Conservation (phyloP, 2,797 vertebrate species). For the Eurystomus glaucurus region DNA sequence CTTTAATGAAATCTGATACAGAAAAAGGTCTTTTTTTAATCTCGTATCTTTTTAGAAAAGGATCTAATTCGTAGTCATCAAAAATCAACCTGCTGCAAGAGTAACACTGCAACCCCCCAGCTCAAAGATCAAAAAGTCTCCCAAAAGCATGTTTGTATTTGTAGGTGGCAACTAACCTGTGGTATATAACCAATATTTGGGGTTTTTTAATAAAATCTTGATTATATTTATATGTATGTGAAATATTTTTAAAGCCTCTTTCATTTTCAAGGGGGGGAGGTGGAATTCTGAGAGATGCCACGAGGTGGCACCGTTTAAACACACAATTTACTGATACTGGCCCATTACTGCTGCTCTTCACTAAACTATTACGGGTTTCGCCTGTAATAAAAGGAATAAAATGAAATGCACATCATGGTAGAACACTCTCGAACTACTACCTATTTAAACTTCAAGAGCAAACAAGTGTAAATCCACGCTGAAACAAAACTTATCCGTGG, state of each 20-base stretch:
- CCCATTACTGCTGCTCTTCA: accelerated
- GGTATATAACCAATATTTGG: not conserved
- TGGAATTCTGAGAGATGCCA: not conserved
- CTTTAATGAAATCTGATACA: not conserved
- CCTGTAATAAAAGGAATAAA: not conserved
- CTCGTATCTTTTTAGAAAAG: not conserved
- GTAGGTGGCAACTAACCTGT: not conserved
- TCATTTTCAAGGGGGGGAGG: not conserved
- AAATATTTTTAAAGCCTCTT: not conserved
- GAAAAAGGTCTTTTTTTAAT: not conserved
- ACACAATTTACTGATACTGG: not conserved
- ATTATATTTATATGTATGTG: not conserved
- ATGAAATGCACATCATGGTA: not conserved
- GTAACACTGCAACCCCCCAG: not conserved
- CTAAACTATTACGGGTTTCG: not conserved
- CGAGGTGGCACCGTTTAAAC: conserved; percentile 75
- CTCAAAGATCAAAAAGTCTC: not conserved
- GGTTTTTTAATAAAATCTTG: accelerated
- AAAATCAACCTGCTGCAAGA: not conserved
- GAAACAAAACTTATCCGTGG: not conserved
- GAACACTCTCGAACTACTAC: not conserved
- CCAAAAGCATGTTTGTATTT: not conserved
- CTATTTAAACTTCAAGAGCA: not conserved
- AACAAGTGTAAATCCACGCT: not conserved
- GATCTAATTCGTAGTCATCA: not conserved